Base-by-base conservation (phyloP, 2,113 vertebrate species). In the Oreochromis spilurus region DNA sequence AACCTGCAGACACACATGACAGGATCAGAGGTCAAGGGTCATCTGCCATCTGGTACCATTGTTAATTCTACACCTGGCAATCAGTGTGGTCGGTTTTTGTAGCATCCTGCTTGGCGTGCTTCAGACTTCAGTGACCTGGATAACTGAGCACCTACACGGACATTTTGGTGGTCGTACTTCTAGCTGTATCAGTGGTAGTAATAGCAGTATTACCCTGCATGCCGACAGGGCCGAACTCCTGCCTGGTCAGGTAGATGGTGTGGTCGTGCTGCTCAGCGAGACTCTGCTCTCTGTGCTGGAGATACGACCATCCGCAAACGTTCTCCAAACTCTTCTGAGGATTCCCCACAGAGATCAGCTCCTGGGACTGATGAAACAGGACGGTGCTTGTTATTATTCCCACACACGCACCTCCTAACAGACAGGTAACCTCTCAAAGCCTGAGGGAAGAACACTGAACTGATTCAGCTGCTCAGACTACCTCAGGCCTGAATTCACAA, bases 261-360 rank as follows among this genome's bases (percentile, higher is more conserved):
- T 99, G 99, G 87, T 99, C 99, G 0, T 99, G 99, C 58, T 98
- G 97, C 16, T 99, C 97, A 0, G 97, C 97, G 0, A 98, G 97
- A 3, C 86, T 97, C 0, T 98, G 97, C 0, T 98, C 96, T 83
- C 97, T 97, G 93, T 99, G 98, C 34, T 99, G 99, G 54, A 98
- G 81, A 38, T 98, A 99, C 0, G 98, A 98, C 99, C 99, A 99
- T 81, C 98, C 97, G 85, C 99, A 99, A 4, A 99, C 98, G 0
- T 99, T 99, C 95, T 99, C 97, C 96, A 99, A 88, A 50, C 98
- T 99, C 92, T 97, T 97, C 0, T 98, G 98, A 12, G 98, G 97
- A 72, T 99, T 98, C 58, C 98, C 98, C 82, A 98, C 96, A 89
- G 98, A 97, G 70, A 99, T 99, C 93, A 99, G 81, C 83, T 95